These are phyloP conservation scores for Xyrichtys novacula DNA, from an alignment of 2,797 vertebrate species.

Conservation along the genomic window DNA sequence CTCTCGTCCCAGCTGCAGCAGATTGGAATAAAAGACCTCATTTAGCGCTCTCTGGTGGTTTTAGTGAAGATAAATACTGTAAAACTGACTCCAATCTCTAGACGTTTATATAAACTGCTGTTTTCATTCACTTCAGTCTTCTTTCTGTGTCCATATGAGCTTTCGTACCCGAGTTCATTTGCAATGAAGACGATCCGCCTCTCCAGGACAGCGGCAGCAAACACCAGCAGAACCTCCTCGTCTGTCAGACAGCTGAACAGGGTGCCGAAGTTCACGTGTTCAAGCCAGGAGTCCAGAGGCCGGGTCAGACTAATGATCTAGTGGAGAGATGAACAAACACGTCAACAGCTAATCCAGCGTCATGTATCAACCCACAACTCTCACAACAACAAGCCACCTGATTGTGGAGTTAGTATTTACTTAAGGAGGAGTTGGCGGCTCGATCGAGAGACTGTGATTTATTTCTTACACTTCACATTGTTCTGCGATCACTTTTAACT, in stretches of 20 bases:
- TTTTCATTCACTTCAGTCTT: too few relatives aligned
- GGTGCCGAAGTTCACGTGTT: constrained; percentile 92
- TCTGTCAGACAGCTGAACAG: constrained; percentile 87
- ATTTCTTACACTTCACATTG: not conserved
- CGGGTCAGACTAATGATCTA: constrained; percentile 93
- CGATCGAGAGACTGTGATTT: not conserved
- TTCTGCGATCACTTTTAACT: not conserved
- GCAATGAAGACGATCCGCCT: constrained; percentile 93
- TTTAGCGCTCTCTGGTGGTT: too few relatives aligned
- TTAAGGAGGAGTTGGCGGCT: not conserved
- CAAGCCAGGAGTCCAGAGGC: constrained; percentile 93
- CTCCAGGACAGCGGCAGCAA: constrained; percentile 89
- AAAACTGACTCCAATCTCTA: too few relatives aligned
- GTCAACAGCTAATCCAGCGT: constrained; percentile 9
- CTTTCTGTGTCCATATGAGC: not conserved
- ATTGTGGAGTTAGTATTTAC: not conserved
- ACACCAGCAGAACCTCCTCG: constrained; percentile 89
- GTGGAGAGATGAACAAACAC: constrained; percentile 23
- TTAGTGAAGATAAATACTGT: too few relatives aligned
- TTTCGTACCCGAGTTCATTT: constrained; percentile 90
- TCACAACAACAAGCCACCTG: not conserved
- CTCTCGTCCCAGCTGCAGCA: too few relatives aligned
- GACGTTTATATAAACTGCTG: too few relatives aligned
- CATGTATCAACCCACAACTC: not conserved
- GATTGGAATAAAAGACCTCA: too few relatives aligned